phyloP scores from a whole-genome alignment of 1,140 invertebrate species.

The Penaeus chinensis region DNA sequence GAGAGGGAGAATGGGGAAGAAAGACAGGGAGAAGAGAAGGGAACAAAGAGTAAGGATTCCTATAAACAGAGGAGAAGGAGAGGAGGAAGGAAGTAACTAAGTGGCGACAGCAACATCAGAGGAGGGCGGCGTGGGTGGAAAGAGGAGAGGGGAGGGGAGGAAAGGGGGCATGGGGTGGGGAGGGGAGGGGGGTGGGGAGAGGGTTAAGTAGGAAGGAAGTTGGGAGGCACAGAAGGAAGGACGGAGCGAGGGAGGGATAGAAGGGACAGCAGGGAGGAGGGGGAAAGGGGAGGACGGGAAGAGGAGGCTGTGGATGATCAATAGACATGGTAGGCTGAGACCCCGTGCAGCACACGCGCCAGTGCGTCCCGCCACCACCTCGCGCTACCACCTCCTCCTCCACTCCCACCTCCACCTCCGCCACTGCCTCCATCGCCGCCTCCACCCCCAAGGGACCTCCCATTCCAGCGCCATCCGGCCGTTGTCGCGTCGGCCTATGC shows the following conservation, averaged over 20 bases:
- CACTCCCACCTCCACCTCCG: no score
- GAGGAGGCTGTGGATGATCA: background rate
- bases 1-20: background rate
- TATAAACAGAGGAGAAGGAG: constrained; percentile 17
- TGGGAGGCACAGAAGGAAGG: constrained; percentile 6
- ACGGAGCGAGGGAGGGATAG: constrained; percentile 11
- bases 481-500: no score
- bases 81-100: constrained; percentile 7
- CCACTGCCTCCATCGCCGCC: no score
- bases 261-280: constrained; percentile 7
- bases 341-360: no score
- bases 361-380: no score
- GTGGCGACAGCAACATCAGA: background rate
- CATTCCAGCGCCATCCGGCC: no score
- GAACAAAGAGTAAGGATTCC: constrained; percentile 5
- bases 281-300: background rate
- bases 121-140: background rate
- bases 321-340: background rate
- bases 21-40: constrained; percentile 16
- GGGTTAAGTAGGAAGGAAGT: constrained; percentile 12
- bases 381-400: no score
- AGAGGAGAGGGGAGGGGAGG: background rate
- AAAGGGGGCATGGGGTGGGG: background rate
- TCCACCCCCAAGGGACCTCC: no score
- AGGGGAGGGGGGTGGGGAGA: background rate